A percentile compares a stretch with the other conserved stretches of the same genome.
phyloP scores from a whole-genome alignment of 2,888 invertebrate genomes.

The Noctua pronuba region DNA sequence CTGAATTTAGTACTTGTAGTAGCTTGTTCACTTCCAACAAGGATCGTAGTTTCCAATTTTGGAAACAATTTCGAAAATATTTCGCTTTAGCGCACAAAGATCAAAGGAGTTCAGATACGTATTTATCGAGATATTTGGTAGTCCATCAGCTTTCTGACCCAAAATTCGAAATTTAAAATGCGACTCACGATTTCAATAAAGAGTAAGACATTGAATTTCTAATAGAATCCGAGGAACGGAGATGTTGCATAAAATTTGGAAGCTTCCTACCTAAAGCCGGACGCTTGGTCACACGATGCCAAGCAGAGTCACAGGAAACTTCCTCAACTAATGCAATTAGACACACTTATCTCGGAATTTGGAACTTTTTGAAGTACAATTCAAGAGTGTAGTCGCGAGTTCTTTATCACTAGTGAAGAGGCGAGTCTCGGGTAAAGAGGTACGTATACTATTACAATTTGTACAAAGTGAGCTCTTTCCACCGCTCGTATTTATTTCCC shows the following conservation, averaged over 20 bases:
- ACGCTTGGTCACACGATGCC: slow-evolving; percentile 44
- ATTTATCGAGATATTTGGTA: slow-evolving; percentile 49
- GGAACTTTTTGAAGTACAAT: slow-evolving; percentile 66
- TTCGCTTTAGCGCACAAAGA: slow-evolving; percentile 11
- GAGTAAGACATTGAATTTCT: slow-evolving; percentile 58
- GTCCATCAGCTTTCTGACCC: slow-evolving; percentile 47
- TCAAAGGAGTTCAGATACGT: slow-evolving; percentile 27
- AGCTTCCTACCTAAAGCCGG: slow-evolving; percentile 31
- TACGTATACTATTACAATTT: slow-evolving; percentile 74
- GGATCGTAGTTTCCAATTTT: slow-evolving; percentile 22
- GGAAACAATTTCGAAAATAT: slow-evolving; percentile 17
- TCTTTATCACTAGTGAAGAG: slow-evolving; percentile 73
- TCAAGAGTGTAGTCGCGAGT: slow-evolving; percentile 62
- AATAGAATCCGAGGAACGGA: slow-evolving; percentile 40
- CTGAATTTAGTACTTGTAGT: slow-evolving; percentile 39
- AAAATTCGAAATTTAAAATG: slow-evolving; percentile 48
- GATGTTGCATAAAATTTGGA: slow-evolving; percentile 45
- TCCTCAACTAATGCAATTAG: slow-evolving; percentile 69
- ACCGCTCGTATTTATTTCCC: slow-evolving; percentile 75
- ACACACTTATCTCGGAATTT: slow-evolving; percentile 68
- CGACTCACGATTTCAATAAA: slow-evolving; percentile 56
- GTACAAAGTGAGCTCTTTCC: slow-evolving; percentile 75
- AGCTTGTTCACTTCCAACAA: slow-evolving; percentile 20
- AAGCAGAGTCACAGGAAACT: slow-evolving; percentile 60
- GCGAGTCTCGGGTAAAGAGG: slow-evolving; percentile 60